A percentile compares a stretch with the other conserved stretches of the same genome.
These are phyloP conservation scores for Polietes domitor DNA, from an alignment of 2,888 invertebrate species.

Conservation along the genomic window DNA sequence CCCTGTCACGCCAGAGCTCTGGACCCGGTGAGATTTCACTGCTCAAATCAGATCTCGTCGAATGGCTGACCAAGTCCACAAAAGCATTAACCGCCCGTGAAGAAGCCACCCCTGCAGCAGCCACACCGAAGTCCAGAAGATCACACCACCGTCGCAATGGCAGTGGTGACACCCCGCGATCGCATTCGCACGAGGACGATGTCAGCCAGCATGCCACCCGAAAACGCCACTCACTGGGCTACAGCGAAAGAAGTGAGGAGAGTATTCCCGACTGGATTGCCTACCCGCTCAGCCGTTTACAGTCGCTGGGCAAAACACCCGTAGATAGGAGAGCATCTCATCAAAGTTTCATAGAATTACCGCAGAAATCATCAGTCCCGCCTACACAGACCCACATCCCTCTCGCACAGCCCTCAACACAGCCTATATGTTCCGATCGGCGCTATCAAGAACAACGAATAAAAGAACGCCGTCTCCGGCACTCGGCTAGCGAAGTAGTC, in stretches of 20 bases:
- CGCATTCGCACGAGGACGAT: slow-evolving; percentile 78
- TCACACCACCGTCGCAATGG: slow-evolving; percentile 79
- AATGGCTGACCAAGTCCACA: slow-evolving; percentile 79
- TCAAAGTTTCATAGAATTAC: slow-evolving; percentile 71
- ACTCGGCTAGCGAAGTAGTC: slow-evolving; percentile 80
- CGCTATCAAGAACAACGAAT: slow-evolving; percentile 72
- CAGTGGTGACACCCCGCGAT: slow-evolving; percentile 78
- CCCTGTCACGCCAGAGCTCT: slow-evolving; percentile 79
- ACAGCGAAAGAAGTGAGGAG: slow-evolving; percentile 77
- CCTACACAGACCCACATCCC: slow-evolving; percentile 51
- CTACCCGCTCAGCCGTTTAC: slow-evolving; percentile 78
- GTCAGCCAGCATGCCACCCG: slow-evolving; percentile 73
- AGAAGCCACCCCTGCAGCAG: slow-evolving; percentile 47
- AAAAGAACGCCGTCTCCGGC: slow-evolving; percentile 77
- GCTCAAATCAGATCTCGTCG: slow-evolving; percentile 80
- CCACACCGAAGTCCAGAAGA: slow-evolving; percentile 70
- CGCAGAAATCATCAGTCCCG: slow-evolving; percentile 69
- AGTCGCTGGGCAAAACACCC: slow-evolving; percentile 76
- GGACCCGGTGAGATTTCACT: slow-evolving; percentile 80
- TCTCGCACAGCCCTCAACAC: slow-evolving; percentile 66
- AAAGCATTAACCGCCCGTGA: slow-evolving; percentile 66
- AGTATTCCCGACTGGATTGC: slow-evolving; percentile 79
- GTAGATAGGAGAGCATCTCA: slow-evolving; percentile 64
- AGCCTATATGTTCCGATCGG: slow-evolving; percentile 61
- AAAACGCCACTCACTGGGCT: slow-evolving; percentile 80